Evolutionary conservation across 64 coral and sea anemone genomes (phyloP).

Genomic region (Porites lutea): DNA sequence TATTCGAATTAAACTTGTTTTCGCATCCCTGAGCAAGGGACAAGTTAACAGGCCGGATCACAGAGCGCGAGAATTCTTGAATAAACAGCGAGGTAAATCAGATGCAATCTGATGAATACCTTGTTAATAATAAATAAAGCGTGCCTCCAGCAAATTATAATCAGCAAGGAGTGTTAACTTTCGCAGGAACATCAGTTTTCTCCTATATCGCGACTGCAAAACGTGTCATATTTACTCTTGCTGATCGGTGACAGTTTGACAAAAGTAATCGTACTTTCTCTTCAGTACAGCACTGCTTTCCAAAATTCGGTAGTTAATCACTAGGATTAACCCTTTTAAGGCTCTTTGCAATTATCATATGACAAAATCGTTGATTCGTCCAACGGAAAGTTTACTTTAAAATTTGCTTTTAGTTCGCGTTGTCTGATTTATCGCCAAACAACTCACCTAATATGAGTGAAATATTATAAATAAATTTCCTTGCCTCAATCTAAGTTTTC

Average conservation of each 20-base stretch:
- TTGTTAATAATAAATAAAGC: slow-evolving; percentile 25
- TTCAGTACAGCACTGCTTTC: no score
- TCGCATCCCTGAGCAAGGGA: no score
- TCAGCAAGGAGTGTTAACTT: background rate
- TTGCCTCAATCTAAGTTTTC: background rate
- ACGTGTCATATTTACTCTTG: no score
- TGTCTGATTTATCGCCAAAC: background rate
- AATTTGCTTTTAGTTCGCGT: background rate
- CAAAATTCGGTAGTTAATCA: no score
- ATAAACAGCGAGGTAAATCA: background rate
- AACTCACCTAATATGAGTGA: background rate
- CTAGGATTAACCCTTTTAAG: background rate
- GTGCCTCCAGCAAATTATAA: background rate
- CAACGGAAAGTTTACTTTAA: background rate
- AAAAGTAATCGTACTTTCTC: no score
- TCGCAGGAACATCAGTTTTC: background rate
- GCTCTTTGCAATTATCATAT: background rate
- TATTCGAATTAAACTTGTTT: background rate
- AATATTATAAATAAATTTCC: background rate
- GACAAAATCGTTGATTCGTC: background rate
- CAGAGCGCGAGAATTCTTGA: background rate
- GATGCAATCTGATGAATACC: background rate
- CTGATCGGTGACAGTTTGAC: no score
- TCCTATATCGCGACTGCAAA: background rate
- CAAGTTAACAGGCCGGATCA: background rate